Evolutionary conservation across 2,113 vertebrate genomes (phyloP).

Genomic region (Vulpes vulpes): DNA sequence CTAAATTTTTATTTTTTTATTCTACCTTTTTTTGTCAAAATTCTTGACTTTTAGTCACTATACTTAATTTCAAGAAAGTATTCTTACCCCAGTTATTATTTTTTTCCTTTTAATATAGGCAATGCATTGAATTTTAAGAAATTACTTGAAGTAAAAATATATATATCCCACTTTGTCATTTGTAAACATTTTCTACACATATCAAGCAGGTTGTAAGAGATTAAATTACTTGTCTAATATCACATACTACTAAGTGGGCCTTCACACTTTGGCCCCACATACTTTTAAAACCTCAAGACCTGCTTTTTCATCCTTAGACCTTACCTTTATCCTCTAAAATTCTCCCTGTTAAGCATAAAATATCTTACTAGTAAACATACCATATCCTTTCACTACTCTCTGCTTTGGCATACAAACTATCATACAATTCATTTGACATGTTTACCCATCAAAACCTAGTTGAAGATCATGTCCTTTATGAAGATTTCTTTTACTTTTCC

Average conservation of each 20-base stretch:
- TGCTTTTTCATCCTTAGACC: conserved; percentile 16
- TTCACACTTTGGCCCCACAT: neutral
- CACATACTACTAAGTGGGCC: neutral
- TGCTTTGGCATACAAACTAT: neutral
- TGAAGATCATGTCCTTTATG: neutral
- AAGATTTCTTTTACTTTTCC: neutral
- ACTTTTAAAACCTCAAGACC: conserved; percentile 22
- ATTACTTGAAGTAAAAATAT: neutral
- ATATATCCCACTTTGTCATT: neutral
- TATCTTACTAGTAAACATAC: neutral
- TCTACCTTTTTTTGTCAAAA: neutral
- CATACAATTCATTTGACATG: neutral
- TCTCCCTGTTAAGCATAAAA: conserved; percentile 32
- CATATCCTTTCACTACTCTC: neutral
- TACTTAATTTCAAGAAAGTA: conserved; percentile 27
- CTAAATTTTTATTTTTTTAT: too few species aligned
- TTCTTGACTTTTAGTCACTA: conserved; percentile 26
- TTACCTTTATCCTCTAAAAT: neutral
- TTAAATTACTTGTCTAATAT: neutral
- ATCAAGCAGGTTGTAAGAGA: neutral
- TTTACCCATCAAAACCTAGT: conserved; percentile 11
- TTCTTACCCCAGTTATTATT: conserved; percentile 40
- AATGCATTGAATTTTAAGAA: conserved; percentile 50
- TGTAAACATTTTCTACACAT: conserved; percentile 26
- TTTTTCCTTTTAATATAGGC: neutral